phyloP scores from a whole-genome alignment of 1,140 invertebrate genomes.

The Latrodectus geometricus region DNA sequence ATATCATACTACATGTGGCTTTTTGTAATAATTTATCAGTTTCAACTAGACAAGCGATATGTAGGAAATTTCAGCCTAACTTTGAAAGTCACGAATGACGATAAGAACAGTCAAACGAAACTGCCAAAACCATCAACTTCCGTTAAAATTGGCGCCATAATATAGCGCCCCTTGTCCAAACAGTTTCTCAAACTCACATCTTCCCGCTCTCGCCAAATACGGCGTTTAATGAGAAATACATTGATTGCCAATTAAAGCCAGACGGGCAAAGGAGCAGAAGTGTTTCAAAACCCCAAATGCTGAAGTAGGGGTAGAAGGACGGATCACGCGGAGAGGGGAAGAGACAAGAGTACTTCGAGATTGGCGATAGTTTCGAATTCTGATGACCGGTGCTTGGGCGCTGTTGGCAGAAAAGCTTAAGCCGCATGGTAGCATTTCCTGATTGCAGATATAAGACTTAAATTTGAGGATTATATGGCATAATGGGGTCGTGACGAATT shows the following conservation, averaged over 20 bases:
- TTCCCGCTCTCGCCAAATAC: not conserved
- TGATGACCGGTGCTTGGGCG: conserved; percentile 3
- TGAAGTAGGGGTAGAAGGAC: too few relatives aligned
- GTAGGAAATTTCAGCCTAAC: too few relatives aligned
- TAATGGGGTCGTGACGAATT: conserved; percentile 2
- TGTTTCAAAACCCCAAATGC: not conserved
- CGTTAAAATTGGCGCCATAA: conserved; percentile 17
- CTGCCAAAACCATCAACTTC: not conserved
- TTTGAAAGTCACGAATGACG: too few relatives aligned
- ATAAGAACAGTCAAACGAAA: too few relatives aligned
- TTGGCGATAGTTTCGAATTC: not conserved
- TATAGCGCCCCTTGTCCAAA: conserved; percentile 15
- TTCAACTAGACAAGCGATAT: too few relatives aligned
- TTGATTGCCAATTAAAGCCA: conserved; percentile 23
- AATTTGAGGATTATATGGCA: conserved; percentile 30
- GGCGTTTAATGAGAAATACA: conserved; percentile 30
- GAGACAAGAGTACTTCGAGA: too few relatives aligned
- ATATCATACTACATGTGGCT: too few relatives aligned
- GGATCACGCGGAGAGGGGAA: too few relatives aligned
- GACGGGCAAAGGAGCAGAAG: not conserved
- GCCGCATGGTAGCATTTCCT: conserved; percentile 9
- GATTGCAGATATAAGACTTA: conserved; percentile 26
- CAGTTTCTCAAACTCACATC: not conserved
- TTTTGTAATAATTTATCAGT: too few relatives aligned
- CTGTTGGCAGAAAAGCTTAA: conserved; percentile 25